Evolutionary conservation across 2,888 invertebrate genomes (phyloP).

Genomic region (Cenopis cana): DNA sequence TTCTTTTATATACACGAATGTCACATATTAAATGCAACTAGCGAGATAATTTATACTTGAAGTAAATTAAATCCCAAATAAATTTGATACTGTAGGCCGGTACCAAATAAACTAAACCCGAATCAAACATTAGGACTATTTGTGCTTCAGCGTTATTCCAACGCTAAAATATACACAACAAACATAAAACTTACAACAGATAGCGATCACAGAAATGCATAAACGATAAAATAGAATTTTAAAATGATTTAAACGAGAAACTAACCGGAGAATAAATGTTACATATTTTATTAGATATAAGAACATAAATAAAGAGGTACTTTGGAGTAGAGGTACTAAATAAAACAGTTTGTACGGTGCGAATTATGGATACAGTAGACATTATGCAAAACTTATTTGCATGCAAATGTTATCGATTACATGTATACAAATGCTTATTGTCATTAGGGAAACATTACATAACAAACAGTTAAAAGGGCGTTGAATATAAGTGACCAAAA

Average conservation of each 20-base stretch:
- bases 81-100: background rate
- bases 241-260: constrained; percentile 56
- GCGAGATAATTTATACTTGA: constrained; percentile 20
- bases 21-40: constrained; percentile 46
- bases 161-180: constrained; percentile 60
- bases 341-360: constrained; percentile 67
- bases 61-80: constrained; percentile 31
- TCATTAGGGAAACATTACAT: constrained; percentile 66
- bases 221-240: constrained; percentile 71
- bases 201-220: constrained; percentile 81
- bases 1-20: constrained; percentile 38
- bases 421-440: constrained; percentile 77
- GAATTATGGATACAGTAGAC: constrained; percentile 47
- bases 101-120: background rate
- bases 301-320: too few relatives aligned
- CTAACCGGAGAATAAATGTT: constrained; percentile 62
- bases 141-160: constrained; percentile 64
- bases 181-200: constrained; percentile 64
- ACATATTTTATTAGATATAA: too few relatives aligned
- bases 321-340: too few relatives aligned
- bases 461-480: constrained; percentile 12
- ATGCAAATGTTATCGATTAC: constrained; percentile 58
- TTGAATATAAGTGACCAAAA: background rate
- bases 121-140: constrained; percentile 54
- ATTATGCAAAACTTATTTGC: constrained; percentile 61